Conservation (phyloP, 2,113 vertebrate genomes). For the Trochalopteron elliotii region DNA sequence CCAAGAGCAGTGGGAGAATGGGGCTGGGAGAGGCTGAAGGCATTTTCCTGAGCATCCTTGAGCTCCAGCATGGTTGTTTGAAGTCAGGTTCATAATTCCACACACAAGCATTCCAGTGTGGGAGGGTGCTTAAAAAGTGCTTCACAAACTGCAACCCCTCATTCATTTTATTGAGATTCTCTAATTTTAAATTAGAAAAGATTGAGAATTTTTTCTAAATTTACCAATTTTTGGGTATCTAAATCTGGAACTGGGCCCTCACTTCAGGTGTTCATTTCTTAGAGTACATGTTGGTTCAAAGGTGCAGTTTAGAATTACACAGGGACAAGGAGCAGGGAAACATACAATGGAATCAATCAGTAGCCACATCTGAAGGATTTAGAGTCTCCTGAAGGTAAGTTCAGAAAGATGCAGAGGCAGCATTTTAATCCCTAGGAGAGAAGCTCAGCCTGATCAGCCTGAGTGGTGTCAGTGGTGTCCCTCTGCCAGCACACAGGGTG, state of each 20-base stretch:
- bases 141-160: background rate
- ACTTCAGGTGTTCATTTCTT: background rate
- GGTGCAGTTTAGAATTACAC: background rate
- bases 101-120: background rate
- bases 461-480: background rate
- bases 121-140: background rate
- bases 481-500: fast-evolving
- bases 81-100: background rate
- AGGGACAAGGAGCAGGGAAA: background rate
- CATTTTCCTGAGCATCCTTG: background rate
- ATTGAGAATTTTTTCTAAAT: background rate
- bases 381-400: background rate
- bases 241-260: background rate
- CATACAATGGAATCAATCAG: background rate
- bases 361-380: background rate
- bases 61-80: background rate
- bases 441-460: background rate
- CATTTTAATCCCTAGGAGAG: background rate
- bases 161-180: background rate
- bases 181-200: background rate
- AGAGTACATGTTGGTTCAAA: background rate
- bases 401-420: background rate
- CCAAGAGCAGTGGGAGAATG: background rate
- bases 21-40: background rate
- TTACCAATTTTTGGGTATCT: background rate